phyloP scores from a whole-genome alignment of 2,113 vertebrate genomes.

The Archilochus colubris region DNA sequence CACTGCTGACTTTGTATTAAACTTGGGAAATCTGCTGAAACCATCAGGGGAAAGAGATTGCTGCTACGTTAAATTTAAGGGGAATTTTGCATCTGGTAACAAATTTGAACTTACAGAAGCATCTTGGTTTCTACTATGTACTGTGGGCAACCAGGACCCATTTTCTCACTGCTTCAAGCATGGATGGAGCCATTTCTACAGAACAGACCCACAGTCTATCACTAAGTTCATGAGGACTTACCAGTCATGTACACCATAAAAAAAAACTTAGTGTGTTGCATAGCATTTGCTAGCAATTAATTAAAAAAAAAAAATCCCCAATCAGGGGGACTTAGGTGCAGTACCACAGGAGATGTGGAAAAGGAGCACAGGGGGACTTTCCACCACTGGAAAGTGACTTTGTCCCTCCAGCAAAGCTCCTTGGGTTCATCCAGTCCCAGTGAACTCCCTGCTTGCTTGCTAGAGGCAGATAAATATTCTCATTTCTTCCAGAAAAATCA shows the following conservation, averaged over 20 bases:
- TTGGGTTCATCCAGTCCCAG: neutral
- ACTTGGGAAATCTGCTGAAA: neutral
- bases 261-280: neutral
- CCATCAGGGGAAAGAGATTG: fast-evolving
- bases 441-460: neutral
- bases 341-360: neutral
- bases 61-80: neutral
- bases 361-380: neutral
- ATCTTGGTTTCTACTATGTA: neutral
- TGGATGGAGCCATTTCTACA: fast-evolving
- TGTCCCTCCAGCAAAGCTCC: neutral
- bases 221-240: neutral
- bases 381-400: neutral
- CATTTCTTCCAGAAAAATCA: neutral
- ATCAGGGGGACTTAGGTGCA: neutral
- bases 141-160: neutral
- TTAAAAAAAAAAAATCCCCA: neutral
- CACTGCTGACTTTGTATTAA: neutral
- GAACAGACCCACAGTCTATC: neutral
- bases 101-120: neutral
- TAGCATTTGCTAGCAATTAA: fast-evolving
- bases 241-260: neutral
- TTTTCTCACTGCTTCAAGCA: neutral
- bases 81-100: neutral
- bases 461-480: neutral